Evolutionary conservation across 2,797 vertebrate genomes (phyloP).

Genomic region (Graptemys geographica): DNA sequence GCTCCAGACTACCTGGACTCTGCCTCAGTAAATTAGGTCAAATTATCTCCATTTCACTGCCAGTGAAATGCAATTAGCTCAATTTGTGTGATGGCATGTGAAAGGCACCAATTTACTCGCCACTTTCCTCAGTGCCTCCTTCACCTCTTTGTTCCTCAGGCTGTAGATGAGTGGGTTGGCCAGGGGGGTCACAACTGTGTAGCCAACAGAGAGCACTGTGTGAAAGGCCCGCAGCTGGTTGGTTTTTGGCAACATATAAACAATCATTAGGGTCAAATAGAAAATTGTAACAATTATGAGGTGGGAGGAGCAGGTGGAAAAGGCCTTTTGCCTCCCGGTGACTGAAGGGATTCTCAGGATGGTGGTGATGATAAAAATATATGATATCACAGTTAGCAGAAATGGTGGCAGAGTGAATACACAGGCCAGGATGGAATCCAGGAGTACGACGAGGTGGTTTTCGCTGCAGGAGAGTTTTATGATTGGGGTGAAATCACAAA

Average conservation of each 20-base stretch:
- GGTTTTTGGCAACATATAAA: slow-evolving; percentile 56
- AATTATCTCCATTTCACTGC: neutral
- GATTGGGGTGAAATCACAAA: slow-evolving; percentile 9
- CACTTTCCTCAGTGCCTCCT: too few species aligned
- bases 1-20: too few species aligned
- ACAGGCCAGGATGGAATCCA: neutral
- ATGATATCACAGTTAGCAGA: neutral
- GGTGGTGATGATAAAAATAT: neutral
- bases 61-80: slow-evolving; percentile 30
- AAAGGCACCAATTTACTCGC: neutral
- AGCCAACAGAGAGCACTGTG: too few species aligned
- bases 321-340: neutral
- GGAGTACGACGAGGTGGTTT: neutral
- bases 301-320: neutral
- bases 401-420: neutral
- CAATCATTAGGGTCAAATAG: slow-evolving; percentile 14
- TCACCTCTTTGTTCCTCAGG: too few species aligned
- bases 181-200: too few species aligned
- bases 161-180: too few species aligned
- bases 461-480: neutral
- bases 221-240: neutral
- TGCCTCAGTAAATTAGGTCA: too few species aligned
- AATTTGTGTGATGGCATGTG: neutral
- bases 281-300: neutral
- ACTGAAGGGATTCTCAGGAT: neutral